Percentiles rank a stretch among this genome's conserved stretches.
Conservation (phyloP, 2,888 invertebrate species). For the Nephrotoma guestfalica region DNA sequence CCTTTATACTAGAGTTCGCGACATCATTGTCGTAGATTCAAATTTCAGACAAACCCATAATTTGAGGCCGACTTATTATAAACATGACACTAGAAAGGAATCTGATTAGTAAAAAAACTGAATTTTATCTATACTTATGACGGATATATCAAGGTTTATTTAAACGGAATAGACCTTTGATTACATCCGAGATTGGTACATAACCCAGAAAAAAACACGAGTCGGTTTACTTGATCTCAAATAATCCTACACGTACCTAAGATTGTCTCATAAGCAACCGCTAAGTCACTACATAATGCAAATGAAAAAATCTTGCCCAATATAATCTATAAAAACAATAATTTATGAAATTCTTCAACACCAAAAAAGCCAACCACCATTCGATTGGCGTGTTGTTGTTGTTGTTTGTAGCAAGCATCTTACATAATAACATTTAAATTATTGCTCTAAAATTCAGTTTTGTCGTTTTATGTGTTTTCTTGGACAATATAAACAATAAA, state of each 20-base stretch:
- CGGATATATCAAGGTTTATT: no score
- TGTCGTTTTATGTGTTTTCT: neutral
- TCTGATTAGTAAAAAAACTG: no score
- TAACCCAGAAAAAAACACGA: neutral
- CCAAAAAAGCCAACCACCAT: neutral
- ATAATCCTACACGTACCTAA: neutral
- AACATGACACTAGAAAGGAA: no score
- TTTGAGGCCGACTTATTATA: no score
- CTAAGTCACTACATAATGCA: neutral
- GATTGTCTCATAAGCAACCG: neutral
- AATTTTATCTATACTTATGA: no score
- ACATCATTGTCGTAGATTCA: no score
- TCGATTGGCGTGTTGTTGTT: neutral
- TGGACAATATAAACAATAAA: neutral
- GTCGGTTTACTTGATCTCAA: neutral
- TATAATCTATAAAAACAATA: neutral
- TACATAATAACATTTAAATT: neutral
- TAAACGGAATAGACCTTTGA: no score
- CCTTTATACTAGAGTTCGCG: no score
- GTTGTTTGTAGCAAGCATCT: neutral
- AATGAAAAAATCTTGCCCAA: neutral
- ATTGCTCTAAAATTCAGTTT: neutral
- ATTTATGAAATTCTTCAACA: neutral
- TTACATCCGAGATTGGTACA: no score
- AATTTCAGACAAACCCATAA: no score